Conservation (phyloP, 2,888 invertebrate genomes). For the Zootermopsis nevadensis region DNA sequence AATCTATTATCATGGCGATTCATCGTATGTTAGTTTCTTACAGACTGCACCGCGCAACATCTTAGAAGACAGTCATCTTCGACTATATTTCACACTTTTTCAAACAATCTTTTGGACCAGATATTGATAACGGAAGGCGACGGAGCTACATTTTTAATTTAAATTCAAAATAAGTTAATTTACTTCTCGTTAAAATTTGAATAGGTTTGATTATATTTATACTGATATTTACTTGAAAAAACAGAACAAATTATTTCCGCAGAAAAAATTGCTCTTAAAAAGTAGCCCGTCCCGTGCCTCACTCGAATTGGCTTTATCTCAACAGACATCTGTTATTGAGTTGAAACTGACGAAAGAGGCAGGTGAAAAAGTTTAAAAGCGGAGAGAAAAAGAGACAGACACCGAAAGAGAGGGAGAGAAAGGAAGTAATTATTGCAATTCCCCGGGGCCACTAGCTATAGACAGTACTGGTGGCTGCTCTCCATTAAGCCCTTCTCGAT, state of each 20-base stretch:
- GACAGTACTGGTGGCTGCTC: not conserved
- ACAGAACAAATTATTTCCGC: not conserved
- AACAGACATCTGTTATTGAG: conserved; percentile 16
- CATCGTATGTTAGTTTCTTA: too few relatives aligned
- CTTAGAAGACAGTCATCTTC: too few relatives aligned
- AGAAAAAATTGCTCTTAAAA: not conserved
- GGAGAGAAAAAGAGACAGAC: not conserved
- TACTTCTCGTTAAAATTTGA: too few relatives aligned
- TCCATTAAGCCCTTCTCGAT: conserved; percentile 17
- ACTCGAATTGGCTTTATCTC: not conserved
- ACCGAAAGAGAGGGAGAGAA: not conserved
- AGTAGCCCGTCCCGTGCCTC: not conserved
- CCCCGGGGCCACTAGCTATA: not conserved
- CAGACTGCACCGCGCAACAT: too few relatives aligned
- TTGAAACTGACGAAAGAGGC: not conserved
- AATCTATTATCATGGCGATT: too few relatives aligned
- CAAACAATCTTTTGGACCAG: too few relatives aligned
- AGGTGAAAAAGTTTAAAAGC: not conserved
- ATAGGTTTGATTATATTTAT: too few relatives aligned
- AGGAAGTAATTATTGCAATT: conserved; percentile 13
- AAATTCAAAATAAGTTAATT: too few relatives aligned
- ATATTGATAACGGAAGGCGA: too few relatives aligned
- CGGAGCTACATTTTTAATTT: too few relatives aligned
- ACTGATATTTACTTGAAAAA: too few relatives aligned
- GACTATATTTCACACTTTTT: too few relatives aligned